These are phyloP conservation scores for Nemoura dubitans DNA, from an alignment of 2,888 invertebrate species.

Conservation along the genomic window DNA sequence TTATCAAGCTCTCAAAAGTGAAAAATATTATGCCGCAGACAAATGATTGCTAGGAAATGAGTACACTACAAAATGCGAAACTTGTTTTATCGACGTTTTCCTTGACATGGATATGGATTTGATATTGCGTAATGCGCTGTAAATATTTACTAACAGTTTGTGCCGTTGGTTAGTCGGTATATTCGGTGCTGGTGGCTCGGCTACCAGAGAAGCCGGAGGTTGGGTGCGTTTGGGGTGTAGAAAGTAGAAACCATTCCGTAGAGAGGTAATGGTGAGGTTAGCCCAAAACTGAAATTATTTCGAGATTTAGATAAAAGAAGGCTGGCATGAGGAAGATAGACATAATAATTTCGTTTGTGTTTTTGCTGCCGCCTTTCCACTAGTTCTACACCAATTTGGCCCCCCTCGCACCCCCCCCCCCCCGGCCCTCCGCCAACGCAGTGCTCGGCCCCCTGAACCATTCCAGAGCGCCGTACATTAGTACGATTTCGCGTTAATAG, in stretches of 20 bases:
- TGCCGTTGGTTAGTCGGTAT: no score
- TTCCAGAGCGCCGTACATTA: conserved; percentile 44
- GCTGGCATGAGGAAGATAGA: conserved; percentile 26
- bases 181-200: no score
- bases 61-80: no score
- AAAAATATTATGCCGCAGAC: no score
- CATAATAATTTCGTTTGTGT: conserved; percentile 37
- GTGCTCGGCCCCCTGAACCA: conserved; percentile 51
- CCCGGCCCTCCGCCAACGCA: conserved; percentile 50
- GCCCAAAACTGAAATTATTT: conserved; percentile 20
- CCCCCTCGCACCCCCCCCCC: conserved; percentile 37
- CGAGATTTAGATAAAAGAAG: conserved; percentile 20
- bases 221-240: background rate
- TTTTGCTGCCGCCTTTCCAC: conserved; percentile 19
- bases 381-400: background rate
- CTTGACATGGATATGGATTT: no score
- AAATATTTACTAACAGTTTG: no score
- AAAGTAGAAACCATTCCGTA: background rate
- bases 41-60: no score
- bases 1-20: no score
- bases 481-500: conserved; percentile 27
- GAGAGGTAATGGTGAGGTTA: background rate
- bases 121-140: no score
- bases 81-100: no score
- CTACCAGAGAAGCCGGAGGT: background rate